Evolutionary conservation across 2,113 vertebrate genomes (phyloP), one percentile per base, ranked within the genome.

Genomic region (Chelonoidis abingdonii): DNA sequence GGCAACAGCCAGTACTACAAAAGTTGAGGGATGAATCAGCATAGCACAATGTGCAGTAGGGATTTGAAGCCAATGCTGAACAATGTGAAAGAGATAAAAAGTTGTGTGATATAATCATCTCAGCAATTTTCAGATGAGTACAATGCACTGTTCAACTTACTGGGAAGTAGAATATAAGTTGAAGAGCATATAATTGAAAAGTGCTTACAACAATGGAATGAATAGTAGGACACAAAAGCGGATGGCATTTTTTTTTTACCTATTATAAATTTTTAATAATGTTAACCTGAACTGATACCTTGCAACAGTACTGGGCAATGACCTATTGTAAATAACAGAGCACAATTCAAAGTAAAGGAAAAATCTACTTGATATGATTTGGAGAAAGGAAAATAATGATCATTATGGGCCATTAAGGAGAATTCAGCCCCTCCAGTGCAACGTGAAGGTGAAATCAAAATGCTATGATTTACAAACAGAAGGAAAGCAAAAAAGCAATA

Each of bases 351-450:
- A 83, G 47, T 91, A 92, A 79, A 75, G 90, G 89, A 96, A 83
- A 83, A 93, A 90, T 65, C 86, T 83, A 93, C 92, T 91, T 83
- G 86, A 47, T 84, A 86, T 91, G 89, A 86, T 92, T 91, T 95
- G 65, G 78, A 93, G 85, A 90, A 92, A 89, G 88, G 27, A 87
- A 97, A 95, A 94, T 83, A 84, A 62, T 65, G 90, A 88, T 91
- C 5, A 83, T 94, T 97, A 94, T 94, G 54, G 81, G 76, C 95
- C 95, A 83, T 94, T 94, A 97, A 94, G 35, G 59, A 53, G 94
- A 49, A 91, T 82, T 91, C 84, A 83, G 79, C n/a, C 54, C 38
- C 35, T 56, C 69, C 88, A 12, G 65, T 87, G 72, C 89, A 89
- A n/a, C 50, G 24, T 88, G 59, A 81, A 69, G 44, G 59, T 1